These are phyloP conservation scores for Ophraella communa DNA, from an alignment of 2,888 invertebrate species.

Conservation along the genomic window DNA sequence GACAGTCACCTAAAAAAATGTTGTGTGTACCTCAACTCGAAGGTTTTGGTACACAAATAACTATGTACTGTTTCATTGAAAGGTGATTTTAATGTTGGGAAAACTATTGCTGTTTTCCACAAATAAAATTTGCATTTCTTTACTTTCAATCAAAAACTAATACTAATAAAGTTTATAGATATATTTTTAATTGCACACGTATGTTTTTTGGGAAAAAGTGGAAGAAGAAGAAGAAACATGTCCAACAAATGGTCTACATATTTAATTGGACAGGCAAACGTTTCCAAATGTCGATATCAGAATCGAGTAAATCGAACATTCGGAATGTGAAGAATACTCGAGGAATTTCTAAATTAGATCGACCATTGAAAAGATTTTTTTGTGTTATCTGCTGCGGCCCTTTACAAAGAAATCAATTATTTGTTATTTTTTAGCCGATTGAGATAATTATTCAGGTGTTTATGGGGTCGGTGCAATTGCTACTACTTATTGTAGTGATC, in stretches of 20 bases:
- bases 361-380: conserved; percentile 45
- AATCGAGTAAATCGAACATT: conserved; percentile 37
- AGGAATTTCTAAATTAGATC: conserved; percentile 52
- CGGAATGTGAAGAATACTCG: conserved; percentile 45
- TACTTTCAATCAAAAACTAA: too few species aligned
- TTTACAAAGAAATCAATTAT: conserved; percentile 43
- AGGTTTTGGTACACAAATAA: too few species aligned
- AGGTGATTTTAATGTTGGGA: too few species aligned
- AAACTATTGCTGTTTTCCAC: too few species aligned
- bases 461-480: conserved; percentile 13
- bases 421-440: conserved; percentile 36
- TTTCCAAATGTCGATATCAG: conserved; percentile 42
- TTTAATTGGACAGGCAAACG: conserved; percentile 47
- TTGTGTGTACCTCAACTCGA: too few species aligned
- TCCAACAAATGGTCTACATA: conserved; percentile 45
- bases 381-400: conserved; percentile 40
- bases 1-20: too few species aligned
- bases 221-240: conserved; percentile 20
- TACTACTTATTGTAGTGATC: background rate
- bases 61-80: too few species aligned
- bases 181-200: too few species aligned
- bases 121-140: too few species aligned
- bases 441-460: conserved; percentile 23
- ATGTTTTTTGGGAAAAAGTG: too few species aligned
- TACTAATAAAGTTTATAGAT: too few species aligned